Evolutionary conservation across 2,113 vertebrate species (phyloP).

Genomic region (Aspiorhynchus laticeps): DNA sequence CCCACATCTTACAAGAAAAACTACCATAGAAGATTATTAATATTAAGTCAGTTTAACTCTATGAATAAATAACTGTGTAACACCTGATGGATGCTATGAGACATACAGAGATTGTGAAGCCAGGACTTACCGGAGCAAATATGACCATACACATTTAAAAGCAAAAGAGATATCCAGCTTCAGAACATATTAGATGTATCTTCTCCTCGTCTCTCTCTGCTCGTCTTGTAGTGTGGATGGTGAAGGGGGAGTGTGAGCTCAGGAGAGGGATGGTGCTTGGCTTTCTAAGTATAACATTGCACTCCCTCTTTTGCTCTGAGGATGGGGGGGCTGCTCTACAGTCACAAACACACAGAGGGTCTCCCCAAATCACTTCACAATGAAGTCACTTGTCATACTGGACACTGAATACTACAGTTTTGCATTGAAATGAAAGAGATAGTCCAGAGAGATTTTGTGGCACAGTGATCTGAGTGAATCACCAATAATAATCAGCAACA

Average conservation of each 20-base stretch:
- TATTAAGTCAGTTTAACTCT: not conserved
- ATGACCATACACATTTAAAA: conserved; percentile 98
- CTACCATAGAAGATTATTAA: not conserved
- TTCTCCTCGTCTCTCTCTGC: conserved; percentile 9
- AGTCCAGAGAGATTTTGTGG: not conserved
- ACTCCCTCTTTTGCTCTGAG: conserved; percentile 16
- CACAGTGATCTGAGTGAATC: not conserved
- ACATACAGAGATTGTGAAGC: not conserved
- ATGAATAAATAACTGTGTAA: not conserved
- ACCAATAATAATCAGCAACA: not conserved
- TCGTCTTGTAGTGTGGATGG: not conserved
- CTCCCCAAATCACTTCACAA: not conserved
- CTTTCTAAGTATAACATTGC: conserved; percentile 5
- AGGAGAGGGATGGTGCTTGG: not conserved
- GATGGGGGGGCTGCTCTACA: not conserved
- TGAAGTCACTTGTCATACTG: not conserved
- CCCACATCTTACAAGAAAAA: not conserved
- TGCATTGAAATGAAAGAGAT: not conserved
- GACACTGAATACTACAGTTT: not conserved
- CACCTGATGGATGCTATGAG: not conserved
- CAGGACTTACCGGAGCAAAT: conserved; percentile 89
- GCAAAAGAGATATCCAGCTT: conserved; percentile 80
- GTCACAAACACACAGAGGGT: conserved; percentile 35
- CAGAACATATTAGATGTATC: conserved; percentile 73
- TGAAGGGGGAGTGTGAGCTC: conserved; percentile 2